A percentile compares a stretch with the other conserved stretches of the same genome.
Conservation (phyloP, 2,888 invertebrate species). For the Heliconius ismenius region DNA sequence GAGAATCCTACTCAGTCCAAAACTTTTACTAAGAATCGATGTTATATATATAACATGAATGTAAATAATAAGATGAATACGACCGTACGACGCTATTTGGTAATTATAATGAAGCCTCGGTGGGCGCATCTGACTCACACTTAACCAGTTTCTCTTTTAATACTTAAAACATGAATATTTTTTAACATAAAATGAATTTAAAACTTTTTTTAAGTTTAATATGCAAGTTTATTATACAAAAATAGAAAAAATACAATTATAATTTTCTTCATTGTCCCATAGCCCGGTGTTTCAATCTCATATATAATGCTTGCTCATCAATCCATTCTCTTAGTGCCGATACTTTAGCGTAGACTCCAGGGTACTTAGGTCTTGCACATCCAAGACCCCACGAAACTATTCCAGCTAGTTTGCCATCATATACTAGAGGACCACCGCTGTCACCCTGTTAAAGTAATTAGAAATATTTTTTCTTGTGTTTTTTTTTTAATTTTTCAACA, state of each 20-base stretch:
- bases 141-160: too few relatives aligned
- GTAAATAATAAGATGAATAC: too few relatives aligned
- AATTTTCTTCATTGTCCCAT: constrained; percentile 39
- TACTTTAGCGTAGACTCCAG: constrained; percentile 75
- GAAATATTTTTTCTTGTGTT: too few relatives aligned
- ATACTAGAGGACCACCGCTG: constrained; percentile 74
- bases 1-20: too few relatives aligned
- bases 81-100: too few relatives aligned
- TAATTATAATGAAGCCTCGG: too few relatives aligned
- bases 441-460: constrained; percentile 65
- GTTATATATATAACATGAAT: too few relatives aligned
- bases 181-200: background rate
- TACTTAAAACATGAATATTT: background rate
- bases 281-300: constrained; percentile 56
- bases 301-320: constrained; percentile 55
- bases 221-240: constrained; percentile 16
- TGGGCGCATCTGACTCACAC: too few relatives aligned
- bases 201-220: background rate
- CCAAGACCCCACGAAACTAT: constrained; percentile 76
- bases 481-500: too few relatives aligned
- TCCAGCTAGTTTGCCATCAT: constrained; percentile 73
- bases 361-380: constrained; percentile 72
- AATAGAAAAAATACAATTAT: constrained; percentile 7
- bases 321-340: constrained; percentile 71
- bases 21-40: too few relatives aligned